Conservation (phyloP, 1,140 invertebrate genomes). For the Musca vetustissima region DNA sequence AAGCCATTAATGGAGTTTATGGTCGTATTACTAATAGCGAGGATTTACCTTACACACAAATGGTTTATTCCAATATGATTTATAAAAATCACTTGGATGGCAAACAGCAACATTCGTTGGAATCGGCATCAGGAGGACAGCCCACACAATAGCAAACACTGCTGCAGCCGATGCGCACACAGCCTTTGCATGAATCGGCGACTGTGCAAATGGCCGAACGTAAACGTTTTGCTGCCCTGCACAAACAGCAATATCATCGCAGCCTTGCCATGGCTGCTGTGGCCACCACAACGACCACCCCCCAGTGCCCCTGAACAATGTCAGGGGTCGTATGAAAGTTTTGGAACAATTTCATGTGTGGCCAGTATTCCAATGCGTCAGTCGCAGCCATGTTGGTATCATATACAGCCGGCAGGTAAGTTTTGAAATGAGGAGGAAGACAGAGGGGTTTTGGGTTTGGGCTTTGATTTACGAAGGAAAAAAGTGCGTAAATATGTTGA, state of each 20-base stretch:
- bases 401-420: conserved; percentile 55
- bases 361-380: conserved; percentile 52
- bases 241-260: conserved; percentile 49
- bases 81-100: conserved; percentile 52
- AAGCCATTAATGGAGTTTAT: conserved; percentile 13
- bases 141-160: conserved; percentile 13
- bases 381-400: conserved; percentile 53
- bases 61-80: conserved; percentile 54
- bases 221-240: conserved; percentile 44
- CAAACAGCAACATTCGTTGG: conserved; percentile 41
- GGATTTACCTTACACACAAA: conserved; percentile 41
- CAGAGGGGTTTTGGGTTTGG: background rate
- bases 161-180: conserved; percentile 28
- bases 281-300: conserved; percentile 39
- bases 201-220: conserved; percentile 39
- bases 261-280: no score
- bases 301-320: conserved; percentile 46
- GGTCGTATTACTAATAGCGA: background rate
- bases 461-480: background rate
- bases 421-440: background rate
- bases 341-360: conserved; percentile 52
- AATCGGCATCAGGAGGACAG: conserved; percentile 33
- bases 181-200: conserved; percentile 18
- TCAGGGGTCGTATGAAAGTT: conserved; percentile 51
- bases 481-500: background rate